Percentiles rank a stretch among this genome's conserved stretches.
phyloP scores from a whole-genome alignment of 2,888 invertebrate species.

The Selenia dentaria region DNA sequence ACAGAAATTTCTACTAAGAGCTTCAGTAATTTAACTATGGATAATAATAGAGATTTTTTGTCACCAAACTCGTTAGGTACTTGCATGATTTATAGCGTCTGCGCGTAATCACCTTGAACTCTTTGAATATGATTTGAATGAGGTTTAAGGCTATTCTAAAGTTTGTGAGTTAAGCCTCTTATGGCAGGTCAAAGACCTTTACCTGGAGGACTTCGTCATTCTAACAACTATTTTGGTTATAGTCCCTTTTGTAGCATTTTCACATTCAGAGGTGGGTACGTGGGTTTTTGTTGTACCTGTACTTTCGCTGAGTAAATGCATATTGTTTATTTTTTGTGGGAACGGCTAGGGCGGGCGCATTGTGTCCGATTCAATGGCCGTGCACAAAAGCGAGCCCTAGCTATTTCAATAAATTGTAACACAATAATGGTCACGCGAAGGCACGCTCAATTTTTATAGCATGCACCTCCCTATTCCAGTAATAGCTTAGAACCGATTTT shows the following conservation, averaged over 20 bases:
- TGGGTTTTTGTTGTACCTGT: constrained; percentile 32
- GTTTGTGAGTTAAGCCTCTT: constrained; percentile 42
- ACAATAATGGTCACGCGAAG: constrained; percentile 60
- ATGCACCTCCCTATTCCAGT: constrained; percentile 15
- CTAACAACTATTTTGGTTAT: constrained; percentile 17
- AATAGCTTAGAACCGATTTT: no score
- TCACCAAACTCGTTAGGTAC: constrained; percentile 30
- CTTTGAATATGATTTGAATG: constrained; percentile 53
- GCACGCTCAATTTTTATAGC: constrained; percentile 45
- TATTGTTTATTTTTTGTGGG: constrained; percentile 63
- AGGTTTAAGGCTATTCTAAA: constrained; percentile 54
- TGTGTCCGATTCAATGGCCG: constrained; percentile 55
- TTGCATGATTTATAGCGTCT: constrained; percentile 29
- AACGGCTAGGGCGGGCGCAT: constrained; percentile 57
- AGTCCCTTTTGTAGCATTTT: constrained; percentile 16
- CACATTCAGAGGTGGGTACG: constrained; percentile 1
- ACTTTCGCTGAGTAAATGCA: constrained; percentile 47
- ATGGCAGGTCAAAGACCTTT: constrained; percentile 48
- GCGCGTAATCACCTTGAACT: constrained; percentile 67
- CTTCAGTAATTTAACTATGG: constrained; percentile 17
- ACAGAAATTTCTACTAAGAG: constrained; percentile 38
- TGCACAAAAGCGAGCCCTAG: constrained; percentile 60
- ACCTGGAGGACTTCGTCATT: constrained; percentile 32
- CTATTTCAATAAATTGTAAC: constrained; percentile 56
- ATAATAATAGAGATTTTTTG: constrained; percentile 41